phyloP scores from a whole-genome alignment of 2,888 invertebrate genomes.

The Eurytoma adleriae region DNA sequence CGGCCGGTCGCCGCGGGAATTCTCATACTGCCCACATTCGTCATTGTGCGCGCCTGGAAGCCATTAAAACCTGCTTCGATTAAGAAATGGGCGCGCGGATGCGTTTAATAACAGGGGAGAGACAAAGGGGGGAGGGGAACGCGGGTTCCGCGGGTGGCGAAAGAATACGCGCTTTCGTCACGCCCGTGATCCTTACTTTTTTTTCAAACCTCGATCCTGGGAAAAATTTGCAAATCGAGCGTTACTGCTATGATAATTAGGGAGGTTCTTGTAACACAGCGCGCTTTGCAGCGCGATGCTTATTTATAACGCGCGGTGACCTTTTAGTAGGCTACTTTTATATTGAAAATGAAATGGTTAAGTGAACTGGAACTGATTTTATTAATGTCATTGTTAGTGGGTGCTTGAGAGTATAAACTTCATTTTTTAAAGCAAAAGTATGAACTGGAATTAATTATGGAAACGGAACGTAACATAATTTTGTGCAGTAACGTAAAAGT shows the following conservation, averaged over 20 bases:
- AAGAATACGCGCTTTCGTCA: constrained; percentile 38
- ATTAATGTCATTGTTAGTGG: neutral
- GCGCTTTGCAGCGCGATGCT: neutral
- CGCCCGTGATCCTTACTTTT: constrained; percentile 28
- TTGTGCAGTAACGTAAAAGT: too few relatives aligned
- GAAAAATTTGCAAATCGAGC: constrained; percentile 13
- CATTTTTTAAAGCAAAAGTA: too few relatives aligned
- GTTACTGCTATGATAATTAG: constrained; percentile 37
- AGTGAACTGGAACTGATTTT: neutral
- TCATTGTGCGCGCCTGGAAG: constrained; percentile 41
- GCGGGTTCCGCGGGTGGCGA: constrained; percentile 50
- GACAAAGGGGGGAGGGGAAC: constrained; percentile 36
- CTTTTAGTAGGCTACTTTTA: neutral
- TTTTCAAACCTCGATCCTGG: constrained; percentile 27
- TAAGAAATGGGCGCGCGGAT: constrained; percentile 41
- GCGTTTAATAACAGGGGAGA: constrained; percentile 29
- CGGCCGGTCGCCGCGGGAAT: constrained; percentile 1
- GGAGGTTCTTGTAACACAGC: neutral
- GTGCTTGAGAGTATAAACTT: too few relatives aligned
- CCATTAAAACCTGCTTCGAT: constrained; percentile 41
- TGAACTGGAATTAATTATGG: too few relatives aligned
- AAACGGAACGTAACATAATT: too few relatives aligned
- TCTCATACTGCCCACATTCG: constrained; percentile 43
- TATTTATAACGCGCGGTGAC: neutral
- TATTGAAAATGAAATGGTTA: neutral